Evolutionary conservation across 1,140 invertebrate species (phyloP), one percentile per base, ranked within the genome.

Genomic region (Olivierus martensii): DNA sequence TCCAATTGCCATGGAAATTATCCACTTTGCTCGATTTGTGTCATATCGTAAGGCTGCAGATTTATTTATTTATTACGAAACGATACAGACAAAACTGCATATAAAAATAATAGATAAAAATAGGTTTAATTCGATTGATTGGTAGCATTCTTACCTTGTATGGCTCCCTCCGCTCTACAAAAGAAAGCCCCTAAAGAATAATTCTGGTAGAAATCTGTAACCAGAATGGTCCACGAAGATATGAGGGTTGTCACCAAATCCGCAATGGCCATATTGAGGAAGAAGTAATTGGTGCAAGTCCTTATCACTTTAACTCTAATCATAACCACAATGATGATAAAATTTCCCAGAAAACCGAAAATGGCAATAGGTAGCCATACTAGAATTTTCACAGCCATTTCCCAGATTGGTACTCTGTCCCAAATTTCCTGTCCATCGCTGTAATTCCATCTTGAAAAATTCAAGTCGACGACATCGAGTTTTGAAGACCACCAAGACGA

Each of bases 211-310:
- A 82, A 77, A 65, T 84, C 80, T 34, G 77, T 70, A 4, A 79
- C 71, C 22, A 84, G 67, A 63, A 82, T 78, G 61, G 83, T 77
- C 70, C 76, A 78, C 0, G 83, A 81, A 50, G 83, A 83, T 9
- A 87, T 71, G 3, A 84, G 53, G n/a, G 85, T 68, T 0, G 79
- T 84, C 1, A 80, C 63, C 3, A 87, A 68, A 67, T 89, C 86
- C 0, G 83, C 80, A 3, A 80, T 60, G 0, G 84, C 84, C 73
- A 89, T 78, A 59, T 85, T 88, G 22, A 80, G 76, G 10, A 91
- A 81, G 19, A 88, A 73, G 28, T 84, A 69, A 68, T 89, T 87
- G 3, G 83, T 84, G 0, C 83, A 77, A n/a, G 80, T 80, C 52
- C 78, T 73, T 49, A 87, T 71, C 56, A 79, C 73, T 57, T 75